These are phyloP conservation scores for Gallinago solitaria DNA, from an alignment of 2,797 vertebrate genomes.

Conservation along the genomic window DNA sequence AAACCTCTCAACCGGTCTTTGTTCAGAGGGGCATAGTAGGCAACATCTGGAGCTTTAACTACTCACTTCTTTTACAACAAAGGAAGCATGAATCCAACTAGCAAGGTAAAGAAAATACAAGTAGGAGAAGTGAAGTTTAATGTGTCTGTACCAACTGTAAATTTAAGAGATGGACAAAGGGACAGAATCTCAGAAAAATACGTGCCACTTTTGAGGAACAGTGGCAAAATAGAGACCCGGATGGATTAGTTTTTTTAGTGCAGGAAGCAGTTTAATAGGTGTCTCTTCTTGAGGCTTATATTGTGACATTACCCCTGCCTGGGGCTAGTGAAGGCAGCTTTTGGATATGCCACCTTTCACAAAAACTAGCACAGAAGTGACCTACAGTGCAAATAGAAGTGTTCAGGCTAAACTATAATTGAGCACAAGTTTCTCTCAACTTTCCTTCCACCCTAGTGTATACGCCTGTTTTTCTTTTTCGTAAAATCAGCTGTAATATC, in stretches of 20 bases:
- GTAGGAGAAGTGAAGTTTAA: not conserved
- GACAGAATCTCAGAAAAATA: not conserved
- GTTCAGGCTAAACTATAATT: not conserved
- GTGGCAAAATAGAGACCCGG: not conserved
- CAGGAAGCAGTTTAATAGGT: not conserved
- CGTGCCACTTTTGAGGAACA: not conserved
- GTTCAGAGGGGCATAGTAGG: not conserved
- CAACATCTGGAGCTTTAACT: not conserved
- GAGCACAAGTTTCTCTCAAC: not conserved
- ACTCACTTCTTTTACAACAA: not conserved
- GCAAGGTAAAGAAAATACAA: not conserved
- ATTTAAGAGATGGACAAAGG: not conserved
- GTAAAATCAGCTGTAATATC: not conserved
- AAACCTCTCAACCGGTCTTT: not conserved
- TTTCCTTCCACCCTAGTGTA: not conserved
- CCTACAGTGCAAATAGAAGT: not conserved
- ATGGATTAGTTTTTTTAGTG: not conserved
- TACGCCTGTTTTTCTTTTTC: not conserved
- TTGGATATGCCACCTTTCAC: not conserved
- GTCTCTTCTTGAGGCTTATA: not conserved
- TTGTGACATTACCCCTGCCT: not conserved
- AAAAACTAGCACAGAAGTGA: not conserved
- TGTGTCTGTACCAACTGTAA: not conserved
- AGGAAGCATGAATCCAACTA: not conserved
- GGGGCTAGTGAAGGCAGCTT: not conserved